Evolutionary conservation across 2,797 vertebrate species (phyloP).

Genomic region (Loriculus beryllinus): DNA sequence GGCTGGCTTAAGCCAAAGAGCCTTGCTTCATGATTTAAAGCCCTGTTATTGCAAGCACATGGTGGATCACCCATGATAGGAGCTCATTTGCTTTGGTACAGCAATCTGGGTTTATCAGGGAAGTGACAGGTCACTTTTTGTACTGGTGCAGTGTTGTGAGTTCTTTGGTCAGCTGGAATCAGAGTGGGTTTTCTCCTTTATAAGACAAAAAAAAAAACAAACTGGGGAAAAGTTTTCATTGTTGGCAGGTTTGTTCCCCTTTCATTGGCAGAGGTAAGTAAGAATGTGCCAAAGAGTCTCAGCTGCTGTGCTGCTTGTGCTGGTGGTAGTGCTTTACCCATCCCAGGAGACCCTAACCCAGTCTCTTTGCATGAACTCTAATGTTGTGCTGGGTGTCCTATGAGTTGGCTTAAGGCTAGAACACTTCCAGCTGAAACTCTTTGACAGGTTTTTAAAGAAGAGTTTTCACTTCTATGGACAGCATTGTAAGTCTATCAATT

Average conservation of each 20-base stretch:
- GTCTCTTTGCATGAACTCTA: neutral
- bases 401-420: neutral
- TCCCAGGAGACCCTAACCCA: neutral
- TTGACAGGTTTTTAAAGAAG: neutral
- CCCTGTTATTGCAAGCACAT: neutral
- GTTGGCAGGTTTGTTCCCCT: neutral
- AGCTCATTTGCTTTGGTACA: neutral
- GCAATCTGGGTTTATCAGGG: neutral
- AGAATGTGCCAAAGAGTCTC: neutral
- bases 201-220: neutral
- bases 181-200: neutral
- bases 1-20: neutral
- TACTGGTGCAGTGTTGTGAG: neutral
- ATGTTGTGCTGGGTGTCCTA: neutral
- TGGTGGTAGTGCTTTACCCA: rapidly evolving
- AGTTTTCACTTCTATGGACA: neutral
- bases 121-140: neutral
- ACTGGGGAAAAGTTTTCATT: too few species aligned
- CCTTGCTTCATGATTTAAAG: neutral
- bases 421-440: neutral
- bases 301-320: neutral
- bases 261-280: neutral
- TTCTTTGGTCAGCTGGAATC: neutral
- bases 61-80: rapidly evolving
- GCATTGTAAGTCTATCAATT: neutral